Evolutionary conservation across 1,140 invertebrate genomes (phyloP), one percentile per base, ranked within the genome.

Genomic region (Heliconius hewitsoni): DNA sequence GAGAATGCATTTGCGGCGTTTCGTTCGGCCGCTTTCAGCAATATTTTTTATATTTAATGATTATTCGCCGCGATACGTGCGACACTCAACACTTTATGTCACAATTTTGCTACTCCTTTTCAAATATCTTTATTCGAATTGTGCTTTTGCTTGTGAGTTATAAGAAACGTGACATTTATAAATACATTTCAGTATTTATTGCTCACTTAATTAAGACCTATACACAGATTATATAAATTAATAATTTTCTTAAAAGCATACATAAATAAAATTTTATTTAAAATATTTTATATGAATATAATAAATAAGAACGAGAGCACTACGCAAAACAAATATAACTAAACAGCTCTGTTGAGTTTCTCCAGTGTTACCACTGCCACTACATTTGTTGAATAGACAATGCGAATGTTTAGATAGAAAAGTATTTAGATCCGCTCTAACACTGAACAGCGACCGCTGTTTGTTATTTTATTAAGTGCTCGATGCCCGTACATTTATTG

Each of bases 381-480:
- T 66, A 66, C 60, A 30, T 72, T 72, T 88, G 87, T 89, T 90
- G 87, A 80, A 90, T 89, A 93, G 90, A 93, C 91, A 93, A 93
- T 91, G 90, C 71, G 80, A 83, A 76, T 91, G 89, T 92, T 91
- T 89, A 87, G 82, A 86, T 89, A 89, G 80, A 86, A 85, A 86
- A 88, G 86, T 91, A 91, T 92, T 92, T 92, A 91, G 85, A 90
- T 91, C 89, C 82, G 82, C 71, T 80, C 80, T 84, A 88, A 93
- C 91, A 92, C 80, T 90, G 87, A 92, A 84, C 92, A 93, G 90
- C 81, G 78, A 76, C 78, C 83, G 34, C 9, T 91, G 90, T 93
- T 93, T 93, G 89, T 92, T 93, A 90, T 93, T 91, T 90, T 89
- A 91, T 90, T 83, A 91, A 91, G 87, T 92, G 90, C 83, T 89